Conservation (phyloP, 2,888 invertebrate genomes). For the Chaetogeoica ovagalla region DNA sequence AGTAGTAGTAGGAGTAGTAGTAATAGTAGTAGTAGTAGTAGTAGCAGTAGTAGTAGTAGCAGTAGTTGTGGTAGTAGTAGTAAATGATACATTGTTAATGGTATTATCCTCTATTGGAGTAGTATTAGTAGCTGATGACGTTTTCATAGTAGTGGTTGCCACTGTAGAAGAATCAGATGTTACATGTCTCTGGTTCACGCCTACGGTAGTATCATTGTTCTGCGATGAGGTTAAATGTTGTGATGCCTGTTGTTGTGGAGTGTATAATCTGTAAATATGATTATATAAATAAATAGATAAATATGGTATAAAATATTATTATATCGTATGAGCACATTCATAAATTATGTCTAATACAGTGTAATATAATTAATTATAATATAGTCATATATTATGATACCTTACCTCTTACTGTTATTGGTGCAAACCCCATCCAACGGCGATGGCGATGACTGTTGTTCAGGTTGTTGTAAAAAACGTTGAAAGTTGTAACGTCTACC, state of each 20-base stretch:
- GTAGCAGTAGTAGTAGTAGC: no score
- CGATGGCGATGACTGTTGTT: not conserved
- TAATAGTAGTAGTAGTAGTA: no score
- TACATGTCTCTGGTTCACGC: not conserved
- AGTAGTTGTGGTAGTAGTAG: no score
- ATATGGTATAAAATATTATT: not conserved
- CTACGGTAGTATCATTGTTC: not conserved
- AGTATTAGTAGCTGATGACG: not conserved
- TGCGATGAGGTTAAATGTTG: not conserved
- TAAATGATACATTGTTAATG: no score
- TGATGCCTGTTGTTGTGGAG: not conserved
- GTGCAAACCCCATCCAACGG: not conserved
- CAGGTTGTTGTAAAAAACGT: conserved; percentile 8
- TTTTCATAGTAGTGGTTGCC: not conserved
- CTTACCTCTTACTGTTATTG: conserved; percentile 10
- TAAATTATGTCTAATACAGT: not conserved
- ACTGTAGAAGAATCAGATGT: not conserved
- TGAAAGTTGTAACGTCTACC: not conserved
- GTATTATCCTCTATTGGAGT: no score
- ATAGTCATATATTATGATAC: no score
- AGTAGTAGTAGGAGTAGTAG: no score
- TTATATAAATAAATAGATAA: not conserved
- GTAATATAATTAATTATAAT: not conserved
- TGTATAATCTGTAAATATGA: not conserved
- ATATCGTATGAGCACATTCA: not conserved